Conservation (phyloP, 2,888 invertebrate genomes). For the Scaptomyza cyrtandrae region DNA sequence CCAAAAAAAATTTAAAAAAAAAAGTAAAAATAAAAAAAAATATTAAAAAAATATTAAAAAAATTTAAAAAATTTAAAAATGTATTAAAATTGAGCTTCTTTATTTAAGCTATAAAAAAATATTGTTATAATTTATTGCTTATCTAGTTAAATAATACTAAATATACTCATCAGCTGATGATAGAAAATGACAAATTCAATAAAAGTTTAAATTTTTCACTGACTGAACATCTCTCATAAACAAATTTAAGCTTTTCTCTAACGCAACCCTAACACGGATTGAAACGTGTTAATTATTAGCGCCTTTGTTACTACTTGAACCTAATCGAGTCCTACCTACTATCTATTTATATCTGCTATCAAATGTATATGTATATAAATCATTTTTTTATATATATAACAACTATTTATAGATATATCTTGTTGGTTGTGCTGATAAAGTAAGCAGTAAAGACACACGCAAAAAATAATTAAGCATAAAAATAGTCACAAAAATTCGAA, state of each 20-base stretch:
- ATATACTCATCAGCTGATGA: not conserved
- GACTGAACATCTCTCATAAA: no score
- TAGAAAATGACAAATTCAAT: not conserved
- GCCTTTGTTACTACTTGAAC: conserved; percentile 68
- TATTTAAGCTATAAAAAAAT: no score
- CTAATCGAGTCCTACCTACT: conserved; percentile 4
- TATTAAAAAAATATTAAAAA: no score
- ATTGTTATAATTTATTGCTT: not conserved
- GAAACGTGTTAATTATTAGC: conserved; percentile 74
- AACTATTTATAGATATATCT: no score
- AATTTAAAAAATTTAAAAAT: no score
- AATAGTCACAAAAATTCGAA: conserved; percentile 12
- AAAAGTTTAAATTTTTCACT: not conserved
- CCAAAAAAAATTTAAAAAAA: no score
- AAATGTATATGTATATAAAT: no score
- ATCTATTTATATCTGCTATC: no score
- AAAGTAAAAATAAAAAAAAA: no score
- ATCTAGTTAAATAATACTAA: not conserved
- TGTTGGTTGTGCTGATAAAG: no score
- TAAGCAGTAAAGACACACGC: not conserved
- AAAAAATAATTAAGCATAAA: conserved; percentile 2
- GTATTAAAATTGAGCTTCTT: no score
- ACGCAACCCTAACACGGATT: conserved; percentile 5
- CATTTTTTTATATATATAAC: no score
- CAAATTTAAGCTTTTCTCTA: not conserved